Base-by-base conservation (phyloP, 2,888 invertebrate species). In the Stenurella melanura region DNA sequence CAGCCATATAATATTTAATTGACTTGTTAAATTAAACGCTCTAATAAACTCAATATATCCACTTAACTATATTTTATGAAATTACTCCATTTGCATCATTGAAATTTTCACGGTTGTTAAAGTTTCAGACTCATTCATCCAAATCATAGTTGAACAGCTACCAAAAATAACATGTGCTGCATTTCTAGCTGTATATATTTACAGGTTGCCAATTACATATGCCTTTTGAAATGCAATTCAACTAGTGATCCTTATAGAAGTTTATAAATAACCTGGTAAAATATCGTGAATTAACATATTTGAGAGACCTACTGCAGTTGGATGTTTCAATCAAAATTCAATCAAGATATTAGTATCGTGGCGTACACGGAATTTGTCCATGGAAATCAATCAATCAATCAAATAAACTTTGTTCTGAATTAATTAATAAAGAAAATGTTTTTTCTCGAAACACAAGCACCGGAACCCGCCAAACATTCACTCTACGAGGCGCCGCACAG, bases 201-300 rank as follows among this genome's bases (percentile, higher is more conserved):
- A 69, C 69, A 69, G 69, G 58, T 69, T 58, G 57, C 69, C 56
- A 69, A 69, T 69, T 57, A 57, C 17, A 54, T 68, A 12, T 12
- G 50, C 12, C 56, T 68, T 69, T 57, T 58, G 57, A 69, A 34
- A 69, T 69, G 69, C 34, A 69, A 38, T 18, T 68, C 34, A n/a
- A 38, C 19, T 12, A 0, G 68, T 12, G n/a, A 54, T 50, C 18
- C 26, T 50, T 54, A 15, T 11, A 17, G 15, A 26, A 56, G 7
- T 42, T 18, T 66, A 66, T 66, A 66, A 66, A 66, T 66, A 66
- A 19, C 64, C 11, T 12, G 64, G n/a, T 17, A 30, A n/a, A 61
- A 30, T 61, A 30, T 4, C 2, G 26, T 30, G n/a, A 26, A 61
- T 61, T n/a, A 50, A 17, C 4, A 50, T 50, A 50, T 9, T 42